Evolutionary conservation across 2,797 vertebrate genomes (phyloP), one percentile per base, ranked within the genome.

Genomic region (Gadopsis bispinosus): DNA sequence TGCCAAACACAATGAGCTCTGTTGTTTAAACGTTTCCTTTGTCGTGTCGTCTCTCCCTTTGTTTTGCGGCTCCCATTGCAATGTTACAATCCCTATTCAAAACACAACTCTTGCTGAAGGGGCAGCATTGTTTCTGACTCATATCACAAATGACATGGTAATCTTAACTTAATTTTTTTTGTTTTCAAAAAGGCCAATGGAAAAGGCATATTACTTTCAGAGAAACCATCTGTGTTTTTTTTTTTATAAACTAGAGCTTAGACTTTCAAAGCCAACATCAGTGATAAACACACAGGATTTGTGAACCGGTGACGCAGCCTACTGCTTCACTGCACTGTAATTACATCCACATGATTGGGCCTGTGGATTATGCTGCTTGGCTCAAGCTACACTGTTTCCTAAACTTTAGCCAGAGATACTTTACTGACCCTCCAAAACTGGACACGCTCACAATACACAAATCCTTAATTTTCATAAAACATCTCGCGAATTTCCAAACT

Each of bases 271-370:
- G 72, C 35, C 37, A 26, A 76, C 67, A 20, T 66, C 39, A 41
- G 73, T 13, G 68, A 83, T 53, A 65, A 84, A 79, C 77, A 75
- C 54, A 63, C 50, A n/a, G 72, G 69, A 73, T 81, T 77, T 68
- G 67, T 26, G 58, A 63, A 31, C 17, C 14, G 5, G 59, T 78
- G 76, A 83, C 45, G 45, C 75, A 77, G 65, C 58, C 47, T 33
- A 9, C 78, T 87, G 83, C 87, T 88, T 87, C 82, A 37, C 84
- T 88, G 87, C 86, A 69, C 87, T 88, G 80, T 92, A 92, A 93
- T 93, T 90, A 90, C 81, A 81, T 88, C 86, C 91, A 91, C 89
- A 91, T 92, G 89, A 89, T 85, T 71, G 73, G 72, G 75, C 79
- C 83, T 83, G 73, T 73, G 87, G 87, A 91, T 91, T 79, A 92